Evolutionary conservation across 2,888 invertebrate genomes (phyloP).

Genomic region (Ichneumon xanthorius): DNA sequence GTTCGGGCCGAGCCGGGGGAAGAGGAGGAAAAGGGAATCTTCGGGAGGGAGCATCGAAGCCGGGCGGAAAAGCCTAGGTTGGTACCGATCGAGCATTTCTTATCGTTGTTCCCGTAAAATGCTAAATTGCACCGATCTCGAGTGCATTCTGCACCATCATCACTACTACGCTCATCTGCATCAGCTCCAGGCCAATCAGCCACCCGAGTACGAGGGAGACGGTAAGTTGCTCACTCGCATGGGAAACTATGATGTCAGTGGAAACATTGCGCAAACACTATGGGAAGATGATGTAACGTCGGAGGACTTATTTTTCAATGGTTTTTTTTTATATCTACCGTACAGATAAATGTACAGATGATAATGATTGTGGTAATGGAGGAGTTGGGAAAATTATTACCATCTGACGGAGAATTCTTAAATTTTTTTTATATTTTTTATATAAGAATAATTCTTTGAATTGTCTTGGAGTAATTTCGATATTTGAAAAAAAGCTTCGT

Average conservation of each 20-base stretch:
- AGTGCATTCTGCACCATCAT: slow-evolving; percentile 91
- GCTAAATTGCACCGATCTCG: slow-evolving; percentile 92
- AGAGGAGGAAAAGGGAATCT: background rate
- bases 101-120: slow-evolving; percentile 82
- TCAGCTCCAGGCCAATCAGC: slow-evolving; percentile 89
- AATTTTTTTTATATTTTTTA: too few species aligned
- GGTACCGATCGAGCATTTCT: slow-evolving; percentile 16
- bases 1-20: too few species aligned
- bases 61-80: background rate
- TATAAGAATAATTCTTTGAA: too few species aligned
- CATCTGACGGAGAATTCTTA: background rate
- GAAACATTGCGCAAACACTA: background rate
- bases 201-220: slow-evolving; percentile 89
- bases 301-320: background rate
- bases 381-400: background rate
- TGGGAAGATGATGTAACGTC: background rate
- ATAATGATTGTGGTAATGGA: background rate
- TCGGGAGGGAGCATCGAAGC: background rate
- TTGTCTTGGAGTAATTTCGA: too few species aligned
- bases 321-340: background rate
- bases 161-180: slow-evolving; percentile 91
- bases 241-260: background rate
- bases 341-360: background rate
- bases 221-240: slow-evolving; percentile 69
- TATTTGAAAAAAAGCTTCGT: too few species aligned